Base-by-base conservation (phyloP, 2,113 vertebrate species). In the Hippocampus abdominalis region DNA sequence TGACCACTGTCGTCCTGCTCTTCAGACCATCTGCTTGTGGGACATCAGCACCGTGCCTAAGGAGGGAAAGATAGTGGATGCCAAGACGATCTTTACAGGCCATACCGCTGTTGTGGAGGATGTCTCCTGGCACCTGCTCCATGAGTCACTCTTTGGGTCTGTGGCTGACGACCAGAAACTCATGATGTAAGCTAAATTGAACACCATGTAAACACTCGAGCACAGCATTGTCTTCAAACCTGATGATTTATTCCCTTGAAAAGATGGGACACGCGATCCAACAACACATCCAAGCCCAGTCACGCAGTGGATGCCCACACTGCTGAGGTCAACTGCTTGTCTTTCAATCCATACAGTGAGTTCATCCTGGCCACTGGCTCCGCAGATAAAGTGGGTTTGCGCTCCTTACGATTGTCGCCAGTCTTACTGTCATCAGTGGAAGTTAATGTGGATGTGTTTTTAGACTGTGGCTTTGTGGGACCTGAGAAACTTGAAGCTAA, bases 401-500 rank as follows among this genome's bases (percentile, higher is more conserved):
- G 44, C 51, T 66, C 60, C 36, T 2, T 9, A 2, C 4, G 27
- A 29, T n/a, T 27, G 10, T 21, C 25, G 5, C 42, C 71, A 25
- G 25, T 67, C n/a, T 46, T 9, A 9, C 71, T 42, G 9, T 60
- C 15, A 32, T 44, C 16, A 53, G 11, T 23, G 64, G 25, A 64
- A 42, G 4, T 8, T 21, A 27, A 10, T 27, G 61, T 56, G 12
- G 2, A 39, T 77, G 67, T 61, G 5, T 68, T 78, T 78, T 48
- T 73, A 99, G 96, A 98, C 97, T 48, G 97, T 98, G 79, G 96
- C 97, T 57, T 91, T 99, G 25, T 99, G 96, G 96, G 97, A 99
- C 83, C 87, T 99, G 77, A 94, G 96, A 86, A 99, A 99, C 83
- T 83, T 98, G 66, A 99, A 99, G 76, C 88, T 99, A 77, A 99